Percentiles rank a stretch among this genome's conserved stretches.
phyloP scores from a whole-genome alignment of 2,888 invertebrate genomes.

The Steinernema hermaphroditum region DNA sequence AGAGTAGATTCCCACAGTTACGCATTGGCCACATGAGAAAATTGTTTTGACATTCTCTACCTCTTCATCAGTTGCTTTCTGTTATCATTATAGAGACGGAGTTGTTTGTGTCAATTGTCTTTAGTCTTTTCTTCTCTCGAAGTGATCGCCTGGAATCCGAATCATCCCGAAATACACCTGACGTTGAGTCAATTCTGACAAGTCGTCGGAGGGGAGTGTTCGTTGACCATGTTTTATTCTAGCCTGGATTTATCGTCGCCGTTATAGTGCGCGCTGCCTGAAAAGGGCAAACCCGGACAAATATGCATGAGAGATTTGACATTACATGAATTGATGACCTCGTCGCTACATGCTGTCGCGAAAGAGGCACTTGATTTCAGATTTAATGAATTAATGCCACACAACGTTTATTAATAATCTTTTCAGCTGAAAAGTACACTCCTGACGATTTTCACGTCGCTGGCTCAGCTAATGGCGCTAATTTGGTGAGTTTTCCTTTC shows the following conservation, averaged over 20 bases:
- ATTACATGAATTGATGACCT: conserved; percentile 13
- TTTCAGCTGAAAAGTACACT: conserved; percentile 62
- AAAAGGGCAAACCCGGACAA: not conserved
- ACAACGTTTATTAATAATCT: conserved; percentile 1
- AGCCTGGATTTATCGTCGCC: not conserved
- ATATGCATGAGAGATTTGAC: conserved; percentile 11
- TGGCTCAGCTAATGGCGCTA: conserved; percentile 56
- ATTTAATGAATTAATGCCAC: not conserved
- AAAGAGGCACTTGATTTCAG: not conserved
- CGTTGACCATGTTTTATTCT: not conserved
- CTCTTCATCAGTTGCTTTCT: not conserved
- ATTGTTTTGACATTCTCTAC: not conserved
- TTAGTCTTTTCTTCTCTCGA: not conserved
- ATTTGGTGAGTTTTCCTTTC: conserved; percentile 51
- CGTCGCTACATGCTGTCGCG: not conserved
- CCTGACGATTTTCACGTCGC: conserved; percentile 54
- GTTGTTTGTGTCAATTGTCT: not conserved
- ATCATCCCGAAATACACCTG: not conserved
- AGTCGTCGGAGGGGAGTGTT: not conserved
- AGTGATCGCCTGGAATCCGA: not conserved
- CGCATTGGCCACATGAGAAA: not conserved
- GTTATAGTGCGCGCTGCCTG: not conserved
- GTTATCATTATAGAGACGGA: not conserved
- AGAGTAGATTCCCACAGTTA: no score
- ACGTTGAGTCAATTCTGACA: not conserved